Conservation (phyloP, 1,140 invertebrate genomes). For the Probaryconus sp. region DNA sequence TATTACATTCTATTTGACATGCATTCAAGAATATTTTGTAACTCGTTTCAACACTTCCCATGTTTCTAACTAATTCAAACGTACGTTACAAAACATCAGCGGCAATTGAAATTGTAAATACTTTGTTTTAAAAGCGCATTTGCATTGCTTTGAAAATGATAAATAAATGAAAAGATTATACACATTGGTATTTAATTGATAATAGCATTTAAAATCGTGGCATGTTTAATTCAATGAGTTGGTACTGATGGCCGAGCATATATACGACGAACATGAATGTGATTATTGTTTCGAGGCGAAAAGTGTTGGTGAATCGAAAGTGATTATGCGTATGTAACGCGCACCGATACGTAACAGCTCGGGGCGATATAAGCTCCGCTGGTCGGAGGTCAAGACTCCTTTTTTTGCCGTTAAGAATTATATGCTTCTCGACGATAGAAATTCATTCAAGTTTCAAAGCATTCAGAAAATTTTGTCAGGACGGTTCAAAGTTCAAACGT, state of each 20-base stretch:
- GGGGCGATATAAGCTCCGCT: constrained; percentile 30
- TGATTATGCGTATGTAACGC: constrained; percentile 44
- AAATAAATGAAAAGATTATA: no score
- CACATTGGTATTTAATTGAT: no score
- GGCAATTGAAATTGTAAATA: no score
- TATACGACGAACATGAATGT: constrained; percentile 36
- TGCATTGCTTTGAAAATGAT: no score
- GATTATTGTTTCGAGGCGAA: constrained; percentile 39
- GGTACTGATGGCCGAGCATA: constrained; percentile 12
- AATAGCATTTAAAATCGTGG: no score
- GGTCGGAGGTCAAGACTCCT: constrained; percentile 48
- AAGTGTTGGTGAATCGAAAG: constrained; percentile 49
- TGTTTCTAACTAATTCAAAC: no score
- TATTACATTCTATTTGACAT: no score
- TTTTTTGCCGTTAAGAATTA: constrained; percentile 7
- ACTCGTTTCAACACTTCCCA: no score
- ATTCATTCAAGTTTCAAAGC: constrained; percentile 48
- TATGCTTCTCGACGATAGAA: constrained; percentile 18
- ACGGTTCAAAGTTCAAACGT: constrained; percentile 45
- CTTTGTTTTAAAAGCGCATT: no score
- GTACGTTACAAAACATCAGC: no score
- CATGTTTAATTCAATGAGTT: constrained; percentile 24
- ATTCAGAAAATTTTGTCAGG: constrained; percentile 40
- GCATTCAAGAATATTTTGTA: no score
- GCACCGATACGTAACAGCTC: constrained; percentile 21